Evolutionary conservation across 1,140 invertebrate species (phyloP).

Genomic region (Theocolax elegans): DNA sequence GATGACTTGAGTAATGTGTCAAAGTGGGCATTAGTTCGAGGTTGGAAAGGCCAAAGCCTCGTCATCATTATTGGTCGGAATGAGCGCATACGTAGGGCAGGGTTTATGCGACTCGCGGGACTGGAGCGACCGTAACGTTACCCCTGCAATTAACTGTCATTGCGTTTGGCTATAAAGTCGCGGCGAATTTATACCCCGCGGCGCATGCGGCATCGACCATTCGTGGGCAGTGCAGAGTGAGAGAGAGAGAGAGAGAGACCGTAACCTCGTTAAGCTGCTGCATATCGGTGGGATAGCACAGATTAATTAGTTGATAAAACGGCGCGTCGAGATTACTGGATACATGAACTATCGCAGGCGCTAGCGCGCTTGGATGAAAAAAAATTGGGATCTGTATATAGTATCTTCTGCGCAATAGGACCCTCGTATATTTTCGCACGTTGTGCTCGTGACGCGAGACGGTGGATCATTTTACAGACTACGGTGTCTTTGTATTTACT

Average conservation of each 20-base stretch:
- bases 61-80: conserved; percentile 25
- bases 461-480: not conserved
- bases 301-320: conserved; percentile 42
- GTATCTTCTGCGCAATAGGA: not conserved
- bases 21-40: not conserved
- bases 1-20: not conserved
- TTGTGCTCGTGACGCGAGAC: not conserved
- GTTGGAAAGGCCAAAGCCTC: not conserved
- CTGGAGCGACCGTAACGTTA: conserved; percentile 3
- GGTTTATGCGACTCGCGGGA: conserved; percentile 36
- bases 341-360: conserved; percentile 16
- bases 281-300: conserved; percentile 26
- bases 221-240: no score
- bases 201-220: not conserved
- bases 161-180: conserved; percentile 36
- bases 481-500: not conserved
- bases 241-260: no score
- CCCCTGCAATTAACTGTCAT: conserved; percentile 38
- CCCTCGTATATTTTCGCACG: not conserved
- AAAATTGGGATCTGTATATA: not conserved
- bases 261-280: conserved; percentile 26
- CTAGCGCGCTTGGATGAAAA: not conserved
- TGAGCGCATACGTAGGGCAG: conserved; percentile 2
- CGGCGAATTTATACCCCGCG: conserved; percentile 31
- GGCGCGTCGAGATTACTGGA: conserved; percentile 6